These are phyloP conservation scores for Casuarius casuarius DNA, from an alignment of 2,113 vertebrate species.

Conservation along the genomic window DNA sequence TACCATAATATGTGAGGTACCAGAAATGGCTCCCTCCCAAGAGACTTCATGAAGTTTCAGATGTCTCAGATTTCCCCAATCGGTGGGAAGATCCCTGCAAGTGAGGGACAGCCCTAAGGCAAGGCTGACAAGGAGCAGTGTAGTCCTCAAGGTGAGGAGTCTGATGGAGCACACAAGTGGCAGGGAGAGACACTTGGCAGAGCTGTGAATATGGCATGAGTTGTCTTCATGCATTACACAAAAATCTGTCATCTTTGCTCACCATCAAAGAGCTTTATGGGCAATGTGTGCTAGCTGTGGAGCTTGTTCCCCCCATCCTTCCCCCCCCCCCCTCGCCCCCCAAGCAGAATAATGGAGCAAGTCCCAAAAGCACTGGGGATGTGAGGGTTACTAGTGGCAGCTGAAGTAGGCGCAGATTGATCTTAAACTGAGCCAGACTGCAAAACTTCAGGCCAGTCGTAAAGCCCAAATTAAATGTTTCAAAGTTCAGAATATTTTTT, in stretches of 20 bases:
- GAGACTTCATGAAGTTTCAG: background rate
- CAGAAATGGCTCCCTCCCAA: background rate
- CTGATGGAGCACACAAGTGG: fast-evolving
- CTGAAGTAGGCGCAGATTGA: background rate
- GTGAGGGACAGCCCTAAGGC: background rate
- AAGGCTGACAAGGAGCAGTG: background rate
- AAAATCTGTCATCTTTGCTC: background rate
- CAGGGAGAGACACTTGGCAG: background rate
- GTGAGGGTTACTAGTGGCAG: background rate
- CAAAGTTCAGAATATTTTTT: background rate
- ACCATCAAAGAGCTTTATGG: fast-evolving
- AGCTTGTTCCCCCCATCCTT: background rate
- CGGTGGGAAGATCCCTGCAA: background rate
- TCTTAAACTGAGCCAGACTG: background rate
- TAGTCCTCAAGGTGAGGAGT: background rate
- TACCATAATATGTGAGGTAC: background rate
- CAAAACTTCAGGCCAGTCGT: background rate
- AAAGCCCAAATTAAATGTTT: conserved; percentile 6
- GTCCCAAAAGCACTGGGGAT: background rate
- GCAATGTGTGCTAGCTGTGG: background rate
- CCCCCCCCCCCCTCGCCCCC: no score
- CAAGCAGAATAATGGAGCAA: background rate
- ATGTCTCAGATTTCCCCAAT: background rate
- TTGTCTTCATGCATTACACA: fast-evolving
- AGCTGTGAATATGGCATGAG: background rate